These are phyloP conservation scores for Sinopyrophorus schimmeli DNA, from an alignment of 2,888 invertebrate species.

Conservation along the genomic window DNA sequence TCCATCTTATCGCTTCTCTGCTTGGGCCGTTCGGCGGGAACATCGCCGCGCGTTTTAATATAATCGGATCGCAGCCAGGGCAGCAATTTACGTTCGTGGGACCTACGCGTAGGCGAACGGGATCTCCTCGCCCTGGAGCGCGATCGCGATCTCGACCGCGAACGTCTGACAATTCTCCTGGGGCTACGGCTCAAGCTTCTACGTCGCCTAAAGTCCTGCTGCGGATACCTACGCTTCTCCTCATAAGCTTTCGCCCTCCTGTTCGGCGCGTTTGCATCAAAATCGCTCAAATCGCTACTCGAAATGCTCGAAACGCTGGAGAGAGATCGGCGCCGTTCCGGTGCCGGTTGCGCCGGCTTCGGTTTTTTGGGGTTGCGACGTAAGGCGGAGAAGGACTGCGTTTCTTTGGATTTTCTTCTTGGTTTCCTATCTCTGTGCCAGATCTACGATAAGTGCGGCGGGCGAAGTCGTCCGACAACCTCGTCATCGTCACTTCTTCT, in stretches of 20 bases:
- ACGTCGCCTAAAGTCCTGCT: too few relatives aligned
- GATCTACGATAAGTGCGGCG: constrained; percentile 36
- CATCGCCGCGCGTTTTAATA: constrained; percentile 33
- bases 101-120: constrained; percentile 28
- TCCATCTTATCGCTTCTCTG: constrained; percentile 57
- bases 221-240: too few relatives aligned
- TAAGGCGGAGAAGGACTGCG: constrained; percentile 62
- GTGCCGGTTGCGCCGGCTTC: constrained; percentile 32
- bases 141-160: too few relatives aligned
- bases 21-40: constrained; percentile 42
- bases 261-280: constrained; percentile 35
- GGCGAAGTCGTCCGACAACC: constrained; percentile 31
- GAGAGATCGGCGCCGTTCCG: constrained; percentile 55
- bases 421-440: constrained; percentile 26
- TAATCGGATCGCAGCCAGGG: constrained; percentile 45
- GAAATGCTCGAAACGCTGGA: constrained; percentile 61
- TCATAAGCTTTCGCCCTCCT: too few relatives aligned
- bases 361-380: constrained; percentile 53
- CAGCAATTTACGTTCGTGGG: constrained; percentile 5
- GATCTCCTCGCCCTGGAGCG: too few relatives aligned
- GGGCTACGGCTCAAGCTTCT: too few relatives aligned
- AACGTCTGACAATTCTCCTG: too few relatives aligned
- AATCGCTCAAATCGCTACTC: constrained; percentile 52
- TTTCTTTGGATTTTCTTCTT: constrained; percentile 22
- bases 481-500: constrained; percentile 17